These are phyloP conservation scores for Helleia helle DNA, from an alignment of 2,888 invertebrate genomes.

Conservation along the genomic window DNA sequence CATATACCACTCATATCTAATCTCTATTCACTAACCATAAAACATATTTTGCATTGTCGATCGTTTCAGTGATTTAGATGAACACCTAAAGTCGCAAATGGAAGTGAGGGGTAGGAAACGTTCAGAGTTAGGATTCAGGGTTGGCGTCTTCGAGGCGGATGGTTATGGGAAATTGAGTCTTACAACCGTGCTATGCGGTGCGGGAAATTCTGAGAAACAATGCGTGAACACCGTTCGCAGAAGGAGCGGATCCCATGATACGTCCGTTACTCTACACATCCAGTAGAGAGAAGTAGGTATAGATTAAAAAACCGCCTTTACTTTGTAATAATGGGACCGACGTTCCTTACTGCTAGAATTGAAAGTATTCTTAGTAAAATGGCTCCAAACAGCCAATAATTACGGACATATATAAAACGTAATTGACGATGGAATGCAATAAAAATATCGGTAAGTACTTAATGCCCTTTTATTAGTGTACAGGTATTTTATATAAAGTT, in stretches of 20 bases:
- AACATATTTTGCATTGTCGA: conserved; percentile 41
- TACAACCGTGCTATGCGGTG: conserved; percentile 49
- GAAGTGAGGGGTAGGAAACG: conserved; percentile 42
- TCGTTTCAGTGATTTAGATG: conserved; percentile 12
- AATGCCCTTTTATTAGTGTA: background rate
- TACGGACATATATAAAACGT: conserved; percentile 25
- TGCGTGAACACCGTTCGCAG: conserved; percentile 55
- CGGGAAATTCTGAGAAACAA: conserved; percentile 64
- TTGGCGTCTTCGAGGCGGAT: conserved; percentile 41
- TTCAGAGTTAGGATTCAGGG: conserved; percentile 42
- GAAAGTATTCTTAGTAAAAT: conserved; percentile 54
- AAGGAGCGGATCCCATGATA: conserved; percentile 50
- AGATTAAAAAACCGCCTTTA: conserved; percentile 60
- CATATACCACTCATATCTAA: conserved; percentile 34
- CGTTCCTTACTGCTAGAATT: conserved; percentile 39
- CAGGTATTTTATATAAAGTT: no score
- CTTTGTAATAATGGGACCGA: conserved; percentile 58
- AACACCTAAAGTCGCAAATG: conserved; percentile 44
- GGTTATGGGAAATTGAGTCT: conserved; percentile 41
- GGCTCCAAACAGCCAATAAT: conserved; percentile 51
- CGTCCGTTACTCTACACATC: conserved; percentile 48
- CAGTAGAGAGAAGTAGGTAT: conserved; percentile 57
- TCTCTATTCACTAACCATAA: conserved; percentile 43
- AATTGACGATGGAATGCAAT: conserved; percentile 20
- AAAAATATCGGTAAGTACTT: conserved; percentile 4